Evolutionary conservation across 2,888 invertebrate species (phyloP), one percentile per base, ranked within the genome.

Genomic region (Microctonus aethiopoides): DNA sequence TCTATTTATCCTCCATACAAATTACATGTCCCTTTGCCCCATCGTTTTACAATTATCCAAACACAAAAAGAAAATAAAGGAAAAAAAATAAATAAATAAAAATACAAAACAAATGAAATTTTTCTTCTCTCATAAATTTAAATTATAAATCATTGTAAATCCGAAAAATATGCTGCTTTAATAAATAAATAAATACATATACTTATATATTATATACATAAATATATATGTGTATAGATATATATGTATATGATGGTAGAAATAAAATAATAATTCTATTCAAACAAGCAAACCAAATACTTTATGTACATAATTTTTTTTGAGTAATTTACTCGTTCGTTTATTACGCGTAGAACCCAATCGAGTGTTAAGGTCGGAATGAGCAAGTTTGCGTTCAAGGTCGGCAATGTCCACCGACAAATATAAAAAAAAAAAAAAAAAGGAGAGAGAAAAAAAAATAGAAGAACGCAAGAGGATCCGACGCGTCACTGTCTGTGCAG

Each of bases 401-500:
- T 36, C 66, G 64, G 39, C 41, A 64, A 41, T 67, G 62, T 52
- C 68, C 69, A 63, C 29, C 51, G 36, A 61, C 41, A 61, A 56
- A 67, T 39, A 41, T 32, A 67, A 65, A 52, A 51, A 61, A 34
- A 67, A 69, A 69, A 46, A 63, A 61, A 67, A 51, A 34, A 32
- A 24, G 46, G 64, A 63, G 24, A 34, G 66, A 66, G 34, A 32
- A 51, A 20, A 64, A 70, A 51, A 54, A 62, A 41, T 67, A 57
- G n/a, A 66, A 32, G 60, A 67, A 46, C 11, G 62, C 66, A 56
- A 5, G 46, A 57, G 67, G 46, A 69, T 52, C 24, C 57, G 59
- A 72, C 71, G 74, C 72, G 72, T 71, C 71, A 74, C 72, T 71
- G 70, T 69, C 71, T 69, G 71, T 72, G 72, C 74, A 73, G 71